Evolutionary conservation across 1,140 invertebrate genomes (phyloP).

Genomic region (Panagrolaimus sp.): DNA sequence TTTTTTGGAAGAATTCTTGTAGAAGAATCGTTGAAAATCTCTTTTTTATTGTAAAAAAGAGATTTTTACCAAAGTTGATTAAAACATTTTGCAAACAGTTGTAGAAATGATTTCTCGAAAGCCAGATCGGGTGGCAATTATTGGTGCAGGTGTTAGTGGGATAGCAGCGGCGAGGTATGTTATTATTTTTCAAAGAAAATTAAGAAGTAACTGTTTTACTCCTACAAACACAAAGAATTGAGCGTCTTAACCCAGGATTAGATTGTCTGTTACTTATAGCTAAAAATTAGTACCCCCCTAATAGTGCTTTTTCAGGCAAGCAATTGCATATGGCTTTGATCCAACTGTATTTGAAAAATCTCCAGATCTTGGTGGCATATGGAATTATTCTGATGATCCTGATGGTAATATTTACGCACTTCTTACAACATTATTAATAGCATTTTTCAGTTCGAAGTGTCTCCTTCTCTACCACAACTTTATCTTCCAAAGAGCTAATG

Average conservation of each 20-base stretch:
- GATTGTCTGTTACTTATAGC: too few relatives aligned
- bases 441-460: conserved; percentile 14
- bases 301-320: conserved; percentile 16
- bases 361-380: conserved; percentile 15
- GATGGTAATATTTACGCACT: too few relatives aligned
- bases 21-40: neutral
- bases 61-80: too few relatives aligned
- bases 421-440: too few relatives aligned
- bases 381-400: conserved; percentile 1
- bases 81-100: conserved; percentile 11
- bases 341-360: conserved; percentile 17
- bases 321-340: conserved; percentile 14
- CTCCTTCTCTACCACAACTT: neutral
- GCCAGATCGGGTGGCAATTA: conserved; percentile 13
- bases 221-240: too few relatives aligned
- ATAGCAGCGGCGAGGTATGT: conserved; percentile 14
- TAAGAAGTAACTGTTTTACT: too few relatives aligned
- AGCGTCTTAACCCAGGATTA: too few relatives aligned
- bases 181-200: neutral
- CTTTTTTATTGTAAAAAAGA: neutral
- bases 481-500: conserved; percentile 10
- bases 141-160: conserved; percentile 14
- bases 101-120: neutral
- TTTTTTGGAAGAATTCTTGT: neutral
- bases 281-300: too few relatives aligned